phyloP scores from a whole-genome alignment of 2,113 vertebrate genomes.

The Alces alces region DNA sequence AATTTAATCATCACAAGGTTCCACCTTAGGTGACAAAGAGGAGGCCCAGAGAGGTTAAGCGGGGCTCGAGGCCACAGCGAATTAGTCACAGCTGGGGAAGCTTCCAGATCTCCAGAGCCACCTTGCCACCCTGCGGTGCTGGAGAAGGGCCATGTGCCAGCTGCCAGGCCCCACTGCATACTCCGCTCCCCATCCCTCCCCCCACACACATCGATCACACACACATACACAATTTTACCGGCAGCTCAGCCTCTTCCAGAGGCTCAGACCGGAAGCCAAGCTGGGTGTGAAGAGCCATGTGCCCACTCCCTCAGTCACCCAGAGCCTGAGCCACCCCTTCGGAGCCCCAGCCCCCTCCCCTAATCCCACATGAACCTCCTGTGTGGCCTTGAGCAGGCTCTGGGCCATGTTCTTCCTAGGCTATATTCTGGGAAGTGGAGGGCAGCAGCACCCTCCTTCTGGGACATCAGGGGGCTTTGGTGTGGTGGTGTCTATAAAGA shows the following conservation, averaged over 20 bases:
- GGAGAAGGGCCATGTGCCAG: neutral
- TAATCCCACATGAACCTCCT: neutral
- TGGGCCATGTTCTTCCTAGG: neutral
- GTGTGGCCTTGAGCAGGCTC: neutral
- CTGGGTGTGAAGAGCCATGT: accelerated
- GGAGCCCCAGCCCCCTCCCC: neutral
- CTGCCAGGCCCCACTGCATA: neutral
- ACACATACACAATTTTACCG: neutral
- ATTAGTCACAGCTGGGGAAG: neutral
- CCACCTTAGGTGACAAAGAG: neutral
- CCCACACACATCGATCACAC: neutral
- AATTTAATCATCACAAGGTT: neutral
- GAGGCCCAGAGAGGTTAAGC: neutral
- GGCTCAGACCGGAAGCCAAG: neutral
- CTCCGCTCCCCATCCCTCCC: neutral
- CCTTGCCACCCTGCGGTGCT: neutral
- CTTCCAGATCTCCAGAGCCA: neutral
- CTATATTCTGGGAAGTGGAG: neutral
- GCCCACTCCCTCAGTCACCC: neutral
- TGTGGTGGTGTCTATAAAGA: neutral
- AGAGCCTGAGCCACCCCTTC: neutral
- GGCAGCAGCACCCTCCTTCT: neutral
- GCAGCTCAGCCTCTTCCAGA: neutral
- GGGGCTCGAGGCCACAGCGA: neutral
- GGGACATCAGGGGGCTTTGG: neutral